A percentile compares a stretch with the other conserved stretches of the same genome.
phyloP scores from a whole-genome alignment of 2,888 invertebrate genomes.

The Mystacides longicornis region DNA sequence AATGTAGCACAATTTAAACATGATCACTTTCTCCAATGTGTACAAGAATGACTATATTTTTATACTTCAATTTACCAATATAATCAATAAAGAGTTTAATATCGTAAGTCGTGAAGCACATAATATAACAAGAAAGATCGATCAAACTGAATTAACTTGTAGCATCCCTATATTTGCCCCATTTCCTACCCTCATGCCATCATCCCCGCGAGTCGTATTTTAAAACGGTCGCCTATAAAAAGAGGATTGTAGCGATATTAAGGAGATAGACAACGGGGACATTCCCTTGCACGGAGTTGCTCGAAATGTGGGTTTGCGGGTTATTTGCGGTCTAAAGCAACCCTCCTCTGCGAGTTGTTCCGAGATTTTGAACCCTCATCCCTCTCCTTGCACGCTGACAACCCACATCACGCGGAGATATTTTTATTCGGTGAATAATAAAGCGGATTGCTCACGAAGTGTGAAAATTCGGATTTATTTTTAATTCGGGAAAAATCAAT shows the following conservation, averaged over 20 bases:
- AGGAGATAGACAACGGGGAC: slow-evolving; percentile 24
- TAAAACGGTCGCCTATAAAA: slow-evolving; percentile 26
- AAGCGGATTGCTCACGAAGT: too few relatives aligned
- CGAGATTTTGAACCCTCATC: neutral
- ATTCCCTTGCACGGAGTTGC: slow-evolving; percentile 20
- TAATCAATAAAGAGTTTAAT: too few relatives aligned
- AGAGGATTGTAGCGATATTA: slow-evolving; percentile 26
- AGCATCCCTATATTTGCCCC: slow-evolving; percentile 8
- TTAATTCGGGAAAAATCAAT: too few relatives aligned
- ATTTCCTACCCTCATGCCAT: slow-evolving; percentile 3
- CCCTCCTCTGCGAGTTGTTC: neutral
- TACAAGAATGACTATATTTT: too few relatives aligned
- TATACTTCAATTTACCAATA: too few relatives aligned
- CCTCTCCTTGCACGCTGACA: neutral
- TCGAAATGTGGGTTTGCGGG: slow-evolving; percentile 12
- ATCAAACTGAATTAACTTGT: too few relatives aligned
- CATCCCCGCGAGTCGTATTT: slow-evolving; percentile 23
- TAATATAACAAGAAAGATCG: too few relatives aligned
- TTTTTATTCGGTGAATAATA: too few relatives aligned
- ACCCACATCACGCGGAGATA: neutral
- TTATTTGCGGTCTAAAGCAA: neutral
- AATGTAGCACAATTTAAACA: too few relatives aligned
- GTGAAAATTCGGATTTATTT: too few relatives aligned
- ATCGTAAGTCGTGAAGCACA: too few relatives aligned
- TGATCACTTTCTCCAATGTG: too few relatives aligned